phyloP scores from a whole-genome alignment of 2,888 invertebrate genomes.

The Apamea crenata region DNA sequence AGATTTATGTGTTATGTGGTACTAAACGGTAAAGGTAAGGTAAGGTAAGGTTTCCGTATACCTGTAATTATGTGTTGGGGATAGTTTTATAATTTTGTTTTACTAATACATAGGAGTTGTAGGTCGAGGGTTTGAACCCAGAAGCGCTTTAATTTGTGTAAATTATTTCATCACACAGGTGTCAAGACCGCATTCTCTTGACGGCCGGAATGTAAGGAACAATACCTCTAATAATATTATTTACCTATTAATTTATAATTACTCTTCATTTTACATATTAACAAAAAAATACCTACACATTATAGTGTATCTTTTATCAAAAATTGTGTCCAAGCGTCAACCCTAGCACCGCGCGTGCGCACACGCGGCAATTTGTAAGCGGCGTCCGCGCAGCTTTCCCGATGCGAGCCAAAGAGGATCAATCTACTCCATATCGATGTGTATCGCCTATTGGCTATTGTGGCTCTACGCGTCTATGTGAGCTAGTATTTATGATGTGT shows the following conservation, averaged over 20 bases:
- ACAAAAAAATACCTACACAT: too few relatives aligned
- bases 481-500: slow-evolving; percentile 44
- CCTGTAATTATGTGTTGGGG: not conserved
- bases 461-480: slow-evolving; percentile 22
- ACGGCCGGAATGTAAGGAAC: too few relatives aligned
- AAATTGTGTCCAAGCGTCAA: slow-evolving; percentile 51
- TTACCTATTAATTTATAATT: too few relatives aligned
- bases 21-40: slow-evolving; percentile 43
- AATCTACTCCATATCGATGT: slow-evolving; percentile 65
- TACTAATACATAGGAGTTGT: not conserved
- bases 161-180: too few relatives aligned
- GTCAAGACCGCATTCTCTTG: too few relatives aligned
- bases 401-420: slow-evolving; percentile 65
- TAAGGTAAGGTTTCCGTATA: slow-evolving; percentile 27
- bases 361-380: slow-evolving; percentile 83
- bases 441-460: slow-evolving; percentile 56
- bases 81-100: slow-evolving; percentile 10
- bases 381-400: slow-evolving; percentile 75
- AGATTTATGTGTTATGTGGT: slow-evolving; percentile 53
- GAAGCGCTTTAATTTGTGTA: not conserved
- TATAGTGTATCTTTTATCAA: too few relatives aligned
- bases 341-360: slow-evolving; percentile 80
- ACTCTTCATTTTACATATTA: too few relatives aligned
- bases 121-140: not conserved
- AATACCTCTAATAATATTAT: too few relatives aligned